Base-by-base conservation (phyloP, 1,140 invertebrate genomes). In the Brachionus paranguensis region DNA sequence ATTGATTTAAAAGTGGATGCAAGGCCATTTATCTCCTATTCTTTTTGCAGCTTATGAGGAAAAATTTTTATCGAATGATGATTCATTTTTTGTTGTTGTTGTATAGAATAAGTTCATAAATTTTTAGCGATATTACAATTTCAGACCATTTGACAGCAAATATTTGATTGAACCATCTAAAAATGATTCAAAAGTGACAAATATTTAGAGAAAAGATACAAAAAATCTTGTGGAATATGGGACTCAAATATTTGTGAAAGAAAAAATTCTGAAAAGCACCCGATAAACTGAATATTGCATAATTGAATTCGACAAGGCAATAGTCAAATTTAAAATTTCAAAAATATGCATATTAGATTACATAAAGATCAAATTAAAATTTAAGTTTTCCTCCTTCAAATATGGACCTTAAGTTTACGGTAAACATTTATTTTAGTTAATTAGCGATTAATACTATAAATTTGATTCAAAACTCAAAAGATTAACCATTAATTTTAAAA, bases 351-450 rank as follows among this genome's bases (percentile, higher is more conserved):
- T 17, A 60, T 60, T 60, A 72, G 6, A 47, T 72, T 43, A 72
- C 33, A 72, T 72, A 43, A 72, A 17, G n/a, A 72, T 70, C 65
- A 70, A 70, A 70, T 70, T 33, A 37, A 65, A 65, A 24, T 65
- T 33, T 27, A 2, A n/a, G 24, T 41, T 41, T 72, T 72, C 17
- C 41, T 41, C 33, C 37, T 72, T 41, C 37, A 43, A 43, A 41
- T 43, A 72, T 72, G 68, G 41, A 45, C 33, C 4, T 17, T 72
- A 43, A 41, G 33, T 43, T 72, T 45, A 17, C 14, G 68, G 33
- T 72, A 72, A 72, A 72, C 68, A 72, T 72, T 72, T 72, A 43
- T 43, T 72, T 72, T 43, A 20, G n/a, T 43, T 43, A 72, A 72
- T 72, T 45, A 8, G 20, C 10, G 17, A 27, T 60, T 20, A 60